Conservation (phyloP, 2,113 vertebrate genomes). For the Phalacrocorax brasilianus region DNA sequence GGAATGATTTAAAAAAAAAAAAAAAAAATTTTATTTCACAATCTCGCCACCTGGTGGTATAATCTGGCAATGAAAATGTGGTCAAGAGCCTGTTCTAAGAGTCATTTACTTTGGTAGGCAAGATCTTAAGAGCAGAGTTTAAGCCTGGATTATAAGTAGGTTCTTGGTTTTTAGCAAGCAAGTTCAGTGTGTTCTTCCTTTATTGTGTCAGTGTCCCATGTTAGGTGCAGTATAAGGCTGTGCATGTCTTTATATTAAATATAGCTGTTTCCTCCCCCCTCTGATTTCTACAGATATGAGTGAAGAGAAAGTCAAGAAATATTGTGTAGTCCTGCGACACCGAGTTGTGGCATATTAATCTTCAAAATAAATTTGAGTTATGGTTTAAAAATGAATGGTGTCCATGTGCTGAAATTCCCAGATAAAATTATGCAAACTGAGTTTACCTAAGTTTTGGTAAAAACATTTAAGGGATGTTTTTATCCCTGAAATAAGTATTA, state of each 20-base stretch:
- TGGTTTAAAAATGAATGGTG: not conserved
- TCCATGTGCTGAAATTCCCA: not conserved
- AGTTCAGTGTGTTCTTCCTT: not conserved
- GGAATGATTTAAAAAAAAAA: not conserved
- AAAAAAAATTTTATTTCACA: slow-evolving; percentile 27
- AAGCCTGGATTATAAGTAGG: not conserved
- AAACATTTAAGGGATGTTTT: not conserved
- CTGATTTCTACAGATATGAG: not conserved
- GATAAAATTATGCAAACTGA: not conserved
- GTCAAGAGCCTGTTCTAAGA: not conserved
- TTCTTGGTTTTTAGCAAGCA: not conserved
- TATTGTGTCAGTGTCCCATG: not conserved
- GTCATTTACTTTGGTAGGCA: not conserved
- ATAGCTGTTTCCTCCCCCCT: not conserved
- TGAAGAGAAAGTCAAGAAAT: not conserved
- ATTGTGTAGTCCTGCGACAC: not conserved
- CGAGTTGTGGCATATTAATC: not conserved
- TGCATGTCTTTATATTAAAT: not conserved
- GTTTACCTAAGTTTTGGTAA: not conserved
- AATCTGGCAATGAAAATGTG: not conserved
- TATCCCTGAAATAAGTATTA: not conserved
- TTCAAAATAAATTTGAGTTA: not conserved
- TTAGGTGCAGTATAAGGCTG: not conserved
- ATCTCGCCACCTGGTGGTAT: slow-evolving; percentile 69
- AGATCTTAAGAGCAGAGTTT: not conserved